These are phyloP conservation scores for Proterorhinus semilunaris DNA, from an alignment of 2,113 vertebrate genomes.

Conservation along the genomic window DNA sequence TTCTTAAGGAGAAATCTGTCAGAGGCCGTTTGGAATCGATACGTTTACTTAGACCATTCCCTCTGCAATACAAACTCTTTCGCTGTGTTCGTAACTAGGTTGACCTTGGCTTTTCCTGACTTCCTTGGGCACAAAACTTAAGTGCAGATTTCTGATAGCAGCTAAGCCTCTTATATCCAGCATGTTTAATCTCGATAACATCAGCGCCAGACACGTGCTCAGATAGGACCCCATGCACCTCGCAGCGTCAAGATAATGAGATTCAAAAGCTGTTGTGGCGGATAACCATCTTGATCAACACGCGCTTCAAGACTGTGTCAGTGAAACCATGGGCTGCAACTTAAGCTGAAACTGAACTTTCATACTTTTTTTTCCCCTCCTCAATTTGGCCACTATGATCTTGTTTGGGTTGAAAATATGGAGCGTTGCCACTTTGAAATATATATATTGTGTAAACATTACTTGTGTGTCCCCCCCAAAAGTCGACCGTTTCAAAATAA, in stretches of 20 bases:
- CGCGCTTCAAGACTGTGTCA: background rate
- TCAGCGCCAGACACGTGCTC: background rate
- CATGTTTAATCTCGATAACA: slow-evolving; percentile 8
- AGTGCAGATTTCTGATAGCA: slow-evolving; percentile 3
- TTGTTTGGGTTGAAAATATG: too few relatives aligned
- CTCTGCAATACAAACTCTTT: background rate
- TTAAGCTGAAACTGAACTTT: background rate
- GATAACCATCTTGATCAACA: background rate
- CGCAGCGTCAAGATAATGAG: background rate
- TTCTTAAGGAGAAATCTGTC: background rate
- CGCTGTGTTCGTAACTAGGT: background rate
- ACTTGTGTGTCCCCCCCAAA: too few relatives aligned
- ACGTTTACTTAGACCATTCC: background rate
- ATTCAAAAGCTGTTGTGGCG: slow-evolving; percentile 3
- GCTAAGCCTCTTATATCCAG: background rate
- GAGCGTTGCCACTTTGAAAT: too few relatives aligned
- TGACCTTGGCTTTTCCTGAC: background rate
- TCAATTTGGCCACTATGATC: too few relatives aligned
- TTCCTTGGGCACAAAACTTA: background rate
- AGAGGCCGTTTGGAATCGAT: background rate
- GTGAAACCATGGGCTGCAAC: background rate
- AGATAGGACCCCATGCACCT: background rate
- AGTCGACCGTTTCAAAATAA: too few relatives aligned
- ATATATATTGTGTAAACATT: too few relatives aligned
- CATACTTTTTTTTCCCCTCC: too few relatives aligned